Evolutionary conservation across 2,888 invertebrate genomes (phyloP).

Genomic region (Dryococelus australis): DNA sequence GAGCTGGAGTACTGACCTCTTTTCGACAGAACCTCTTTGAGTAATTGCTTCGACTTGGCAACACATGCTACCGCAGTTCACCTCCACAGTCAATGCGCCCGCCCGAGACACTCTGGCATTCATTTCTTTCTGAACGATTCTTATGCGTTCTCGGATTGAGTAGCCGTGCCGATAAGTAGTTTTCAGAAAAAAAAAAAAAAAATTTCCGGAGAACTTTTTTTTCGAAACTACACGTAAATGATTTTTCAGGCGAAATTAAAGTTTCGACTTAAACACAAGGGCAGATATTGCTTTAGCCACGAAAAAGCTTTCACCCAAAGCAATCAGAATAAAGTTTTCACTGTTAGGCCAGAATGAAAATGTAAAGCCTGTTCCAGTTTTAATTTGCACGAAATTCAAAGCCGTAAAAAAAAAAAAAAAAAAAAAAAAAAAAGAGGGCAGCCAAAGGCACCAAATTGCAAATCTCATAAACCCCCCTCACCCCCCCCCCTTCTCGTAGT

Average conservation of each 20-base stretch:
- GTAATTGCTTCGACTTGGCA: neutral
- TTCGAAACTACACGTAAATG: too few relatives aligned
- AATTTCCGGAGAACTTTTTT: too few relatives aligned
- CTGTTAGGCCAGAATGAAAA: neutral
- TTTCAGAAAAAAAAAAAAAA: too few relatives aligned
- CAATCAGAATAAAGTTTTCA: neutral
- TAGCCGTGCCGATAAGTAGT: too few relatives aligned
- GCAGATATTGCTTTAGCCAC: neutral
- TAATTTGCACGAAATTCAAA: neutral
- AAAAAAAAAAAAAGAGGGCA: constrained; percentile 2
- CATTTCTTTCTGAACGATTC: too few relatives aligned
- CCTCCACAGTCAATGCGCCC: too few relatives aligned
- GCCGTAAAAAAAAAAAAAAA: constrained; percentile 5
- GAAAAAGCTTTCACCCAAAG: neutral
- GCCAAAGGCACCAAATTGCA: constrained; percentile 11
- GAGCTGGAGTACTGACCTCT: neutral
- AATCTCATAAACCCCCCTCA: neutral
- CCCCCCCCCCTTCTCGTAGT: too few relatives aligned
- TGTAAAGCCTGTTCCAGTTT: neutral
- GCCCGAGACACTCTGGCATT: too few relatives aligned
- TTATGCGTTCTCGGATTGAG: too few relatives aligned
- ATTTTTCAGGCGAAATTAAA: too few relatives aligned
- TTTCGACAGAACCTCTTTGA: neutral
- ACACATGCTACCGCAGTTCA: neutral
- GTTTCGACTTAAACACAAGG: too few relatives aligned